Evolutionary conservation across 1,140 invertebrate species (phyloP).

Genomic region (honey bee (Apis mellifera)): DNA sequence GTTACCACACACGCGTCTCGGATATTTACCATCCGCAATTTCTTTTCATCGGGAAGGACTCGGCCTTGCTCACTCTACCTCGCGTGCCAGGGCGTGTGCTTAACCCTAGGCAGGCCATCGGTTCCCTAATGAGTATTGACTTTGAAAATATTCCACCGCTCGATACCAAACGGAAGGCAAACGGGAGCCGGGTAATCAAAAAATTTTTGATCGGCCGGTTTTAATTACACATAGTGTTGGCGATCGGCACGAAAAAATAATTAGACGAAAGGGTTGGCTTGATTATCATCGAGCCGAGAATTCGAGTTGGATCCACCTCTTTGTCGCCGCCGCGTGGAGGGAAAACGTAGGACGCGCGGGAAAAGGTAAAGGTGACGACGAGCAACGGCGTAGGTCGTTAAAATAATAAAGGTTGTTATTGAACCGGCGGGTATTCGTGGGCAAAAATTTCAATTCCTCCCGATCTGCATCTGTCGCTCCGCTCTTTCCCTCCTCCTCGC

Average conservation of each 20-base stretch:
- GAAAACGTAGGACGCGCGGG: conserved; percentile 19
- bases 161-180: not conserved
- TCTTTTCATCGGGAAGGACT: not conserved
- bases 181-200: not conserved
- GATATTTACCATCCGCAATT: conserved; percentile 45
- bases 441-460: conserved; percentile 75
- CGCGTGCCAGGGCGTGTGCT: too few species aligned
- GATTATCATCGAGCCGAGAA: not conserved
- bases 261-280: not conserved
- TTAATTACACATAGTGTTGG: not conserved
- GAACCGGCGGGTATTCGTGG: conserved; percentile 65
- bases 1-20: conserved; percentile 40
- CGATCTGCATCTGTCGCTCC: conserved; percentile 68
- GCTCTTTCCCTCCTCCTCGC: conserved; percentile 12
- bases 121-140: conserved; percentile 2
- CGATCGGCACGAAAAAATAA: not conserved
- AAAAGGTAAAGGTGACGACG: conserved; percentile 55
- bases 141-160: not conserved
- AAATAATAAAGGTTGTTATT: conserved; percentile 79
- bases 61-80: not conserved
- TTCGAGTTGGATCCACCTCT: not conserved
- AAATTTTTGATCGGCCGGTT: not conserved
- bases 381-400: conserved; percentile 67
- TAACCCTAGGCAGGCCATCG: too few species aligned
- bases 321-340: conserved; percentile 17